Conservation (phyloP, 92 coral and sea anemone genomes). For the Scolanthus callimorphus region DNA sequence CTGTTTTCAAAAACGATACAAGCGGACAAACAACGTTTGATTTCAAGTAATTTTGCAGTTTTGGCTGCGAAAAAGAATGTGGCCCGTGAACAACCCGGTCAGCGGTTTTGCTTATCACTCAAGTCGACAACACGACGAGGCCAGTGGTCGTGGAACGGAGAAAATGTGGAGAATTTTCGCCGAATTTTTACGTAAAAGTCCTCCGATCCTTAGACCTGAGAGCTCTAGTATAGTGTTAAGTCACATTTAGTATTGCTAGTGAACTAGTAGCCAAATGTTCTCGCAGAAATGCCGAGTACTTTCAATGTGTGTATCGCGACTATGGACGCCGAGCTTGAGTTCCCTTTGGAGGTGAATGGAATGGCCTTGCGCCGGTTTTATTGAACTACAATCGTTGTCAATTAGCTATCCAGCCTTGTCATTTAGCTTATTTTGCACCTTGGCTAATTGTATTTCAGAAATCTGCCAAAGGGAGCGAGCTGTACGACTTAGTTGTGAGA, state of each 20-base stretch:
- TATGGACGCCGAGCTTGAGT: slow-evolving; percentile 86
- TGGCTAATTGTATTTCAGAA: slow-evolving; percentile 24
- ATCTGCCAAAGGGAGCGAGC: slow-evolving; percentile 69
- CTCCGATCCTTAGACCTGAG: not conserved
- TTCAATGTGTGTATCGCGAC: slow-evolving; percentile 69
- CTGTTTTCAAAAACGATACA: no score
- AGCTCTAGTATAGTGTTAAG: not conserved
- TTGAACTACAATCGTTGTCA: no score
- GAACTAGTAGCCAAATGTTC: slow-evolving; percentile 56
- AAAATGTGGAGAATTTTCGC: slow-evolving; percentile 1
- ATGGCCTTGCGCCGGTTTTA: no score
- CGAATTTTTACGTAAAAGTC: not conserved
- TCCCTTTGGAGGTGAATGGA: slow-evolving; percentile 87
- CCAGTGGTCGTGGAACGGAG: no score
- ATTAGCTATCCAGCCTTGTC: no score
- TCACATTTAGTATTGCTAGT: not conserved
- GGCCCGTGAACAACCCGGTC: no score
- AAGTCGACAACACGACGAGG: no score
- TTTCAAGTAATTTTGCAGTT: no score
- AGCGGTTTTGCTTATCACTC: no score
- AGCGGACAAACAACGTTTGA: no score
- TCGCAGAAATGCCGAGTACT: slow-evolving; percentile 74
- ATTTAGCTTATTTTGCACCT: not conserved
- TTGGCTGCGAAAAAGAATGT: no score
- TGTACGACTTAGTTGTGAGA: slow-evolving; percentile 81